A percentile compares a stretch with the other conserved stretches of the same genome.
Conservation (phyloP, 2,797 vertebrate genomes). For the Hypotaenidia philippensis region DNA sequence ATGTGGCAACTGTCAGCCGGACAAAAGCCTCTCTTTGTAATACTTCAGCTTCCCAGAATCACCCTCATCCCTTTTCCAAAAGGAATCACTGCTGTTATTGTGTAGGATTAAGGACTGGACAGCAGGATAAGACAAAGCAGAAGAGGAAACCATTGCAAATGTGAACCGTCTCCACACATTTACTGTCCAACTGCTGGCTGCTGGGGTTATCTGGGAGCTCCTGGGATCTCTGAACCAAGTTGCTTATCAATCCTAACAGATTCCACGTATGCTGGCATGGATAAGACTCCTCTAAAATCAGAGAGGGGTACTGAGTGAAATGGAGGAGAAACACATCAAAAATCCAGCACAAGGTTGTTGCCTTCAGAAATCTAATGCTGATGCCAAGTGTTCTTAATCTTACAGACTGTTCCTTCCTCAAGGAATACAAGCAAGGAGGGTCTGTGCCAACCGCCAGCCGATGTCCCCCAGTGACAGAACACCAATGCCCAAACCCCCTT, state of each 20-base stretch:
- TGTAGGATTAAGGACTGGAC: background rate
- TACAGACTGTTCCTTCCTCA: background rate
- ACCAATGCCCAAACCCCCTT: too few species aligned
- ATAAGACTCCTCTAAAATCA: too few species aligned
- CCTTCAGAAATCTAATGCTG: background rate
- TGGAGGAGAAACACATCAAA: background rate
- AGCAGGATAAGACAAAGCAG: background rate
- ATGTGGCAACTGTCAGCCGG: constrained; percentile 31
- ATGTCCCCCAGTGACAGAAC: too few species aligned
- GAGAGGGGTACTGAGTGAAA: background rate
- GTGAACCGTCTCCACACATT: background rate
- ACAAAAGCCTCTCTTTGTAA: constrained; percentile 41
- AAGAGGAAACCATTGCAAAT: background rate
- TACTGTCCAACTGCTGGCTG: background rate
- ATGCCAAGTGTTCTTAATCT: background rate
- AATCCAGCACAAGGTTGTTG: background rate
- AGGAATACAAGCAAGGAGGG: background rate
- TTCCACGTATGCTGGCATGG: too few species aligned
- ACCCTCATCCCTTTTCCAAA: background rate
- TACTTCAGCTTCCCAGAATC: background rate
- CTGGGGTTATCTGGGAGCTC: background rate
- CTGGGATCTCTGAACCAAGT: background rate
- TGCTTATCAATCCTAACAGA: background rate
- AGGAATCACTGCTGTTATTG: constrained; percentile 11
- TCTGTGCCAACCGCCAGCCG: background rate